Conservation (phyloP, 2,888 invertebrate genomes). For the Gisinianus flammeolus region DNA sequence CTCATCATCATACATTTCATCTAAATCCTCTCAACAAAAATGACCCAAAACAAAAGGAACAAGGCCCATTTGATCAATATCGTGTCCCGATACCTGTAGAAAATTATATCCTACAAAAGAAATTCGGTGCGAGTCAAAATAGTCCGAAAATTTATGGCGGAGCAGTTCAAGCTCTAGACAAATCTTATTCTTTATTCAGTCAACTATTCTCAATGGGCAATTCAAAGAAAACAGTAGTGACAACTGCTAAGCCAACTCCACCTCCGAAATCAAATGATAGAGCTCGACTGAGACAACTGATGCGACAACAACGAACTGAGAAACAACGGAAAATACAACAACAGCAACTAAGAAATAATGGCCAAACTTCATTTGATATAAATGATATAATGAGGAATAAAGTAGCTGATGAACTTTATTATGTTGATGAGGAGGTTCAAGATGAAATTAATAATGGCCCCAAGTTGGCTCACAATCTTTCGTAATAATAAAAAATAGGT, state of each 20-base stretch:
- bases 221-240: neutral
- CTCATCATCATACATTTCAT: neutral
- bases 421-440: conserved; percentile 15
- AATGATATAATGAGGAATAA: neutral
- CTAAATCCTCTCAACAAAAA: neutral
- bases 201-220: neutral
- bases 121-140: conserved; percentile 44
- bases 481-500: too few species aligned
- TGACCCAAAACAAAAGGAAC: neutral
- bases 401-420: neutral
- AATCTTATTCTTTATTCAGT: neutral
- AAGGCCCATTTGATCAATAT: neutral
- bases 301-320: neutral
- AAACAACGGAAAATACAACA: neutral
- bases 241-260: neutral
- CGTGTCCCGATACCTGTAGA: conserved; percentile 19
- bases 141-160: neutral
- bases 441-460: conserved; percentile 12
- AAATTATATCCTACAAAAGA: conserved; percentile 21
- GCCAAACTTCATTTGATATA: too few species aligned
- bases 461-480: too few species aligned
- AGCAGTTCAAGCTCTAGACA: neutral
- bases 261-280: neutral
- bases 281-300: neutral
- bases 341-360: neutral